Base-by-base conservation (phyloP, 2,888 invertebrate genomes). In the Drosophila merina region DNA sequence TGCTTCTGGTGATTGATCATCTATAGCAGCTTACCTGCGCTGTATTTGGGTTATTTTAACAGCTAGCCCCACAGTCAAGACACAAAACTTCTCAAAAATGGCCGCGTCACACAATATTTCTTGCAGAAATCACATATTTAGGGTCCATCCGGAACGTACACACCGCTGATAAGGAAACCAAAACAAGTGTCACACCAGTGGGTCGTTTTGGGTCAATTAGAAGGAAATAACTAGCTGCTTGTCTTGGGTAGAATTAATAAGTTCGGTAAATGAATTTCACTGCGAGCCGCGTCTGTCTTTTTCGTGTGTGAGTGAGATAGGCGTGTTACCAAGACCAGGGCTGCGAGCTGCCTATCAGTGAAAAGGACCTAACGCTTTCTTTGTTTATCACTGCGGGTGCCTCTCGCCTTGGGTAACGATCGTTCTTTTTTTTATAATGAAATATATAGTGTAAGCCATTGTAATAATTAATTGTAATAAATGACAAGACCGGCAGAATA, bases 181-280 rank as follows among this genome's bases (percentile, higher is more conserved):
- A 87, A 86, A 86, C 82, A 88, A 87, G 67, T 71, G 74, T 42
- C 67, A 76, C 79, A 81, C 78, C 78, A 84, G 81, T 78, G 72
- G 84, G 81, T 85, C 86, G 75, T 78, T 74, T 81, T 80, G 68
- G 75, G 72, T 76, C 74, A 76, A 44, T 45, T 74, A 44, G 81
- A 90, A 89, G 88, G 89, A 90, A 90, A 89, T 89, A 89, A 89
- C 89, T 89, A 89, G 89, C 88, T 83, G 78, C 82, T 85, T 47
- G 45, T 54, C 69, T 54, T 76, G 63, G 64, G 69, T 54, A 68
- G 45, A 66, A 79, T 77, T 79, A 80, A 80, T 78, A 79, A 87
- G 75, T 77, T 72, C 74, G 71, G 82, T 83, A 88, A 83, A 85
- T 86, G 88, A 82, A 83, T 76, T 82, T 81, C 75, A 71, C 85